These are phyloP conservation scores for Abrostola triplasia DNA, from an alignment of 2,888 invertebrate genomes.

Conservation along the genomic window DNA sequence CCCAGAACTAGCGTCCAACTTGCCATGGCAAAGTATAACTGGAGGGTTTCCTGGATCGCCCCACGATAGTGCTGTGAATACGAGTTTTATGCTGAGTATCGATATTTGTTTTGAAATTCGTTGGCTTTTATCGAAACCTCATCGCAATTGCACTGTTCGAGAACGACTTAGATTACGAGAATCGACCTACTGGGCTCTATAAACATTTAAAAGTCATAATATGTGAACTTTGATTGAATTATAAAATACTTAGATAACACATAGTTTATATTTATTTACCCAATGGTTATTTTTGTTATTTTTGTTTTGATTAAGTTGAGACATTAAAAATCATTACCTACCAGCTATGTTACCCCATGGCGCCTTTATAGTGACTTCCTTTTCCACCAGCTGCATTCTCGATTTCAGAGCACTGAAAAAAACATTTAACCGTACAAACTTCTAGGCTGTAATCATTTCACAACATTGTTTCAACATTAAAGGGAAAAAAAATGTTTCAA, in stretches of 20 bases:
- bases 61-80: constrained; percentile 87
- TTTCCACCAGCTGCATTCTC: constrained; percentile 57
- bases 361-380: constrained; percentile 67
- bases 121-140: too few relatives aligned
- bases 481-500: not conserved
- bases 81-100: not conserved
- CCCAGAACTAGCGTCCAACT: constrained; percentile 88
- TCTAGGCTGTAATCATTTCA: too few relatives aligned
- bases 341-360: constrained; percentile 75
- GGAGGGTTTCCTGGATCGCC: constrained; percentile 84
- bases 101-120: too few relatives aligned
- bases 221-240: too few relatives aligned
- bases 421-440: not conserved
- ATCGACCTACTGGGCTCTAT: too few relatives aligned
- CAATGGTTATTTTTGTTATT: too few relatives aligned
- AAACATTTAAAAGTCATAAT: too few relatives aligned
- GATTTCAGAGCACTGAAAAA: constrained; percentile 56
- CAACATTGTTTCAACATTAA: too few relatives aligned
- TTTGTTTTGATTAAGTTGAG: not conserved
- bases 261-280: too few relatives aligned
- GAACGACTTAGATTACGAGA: too few relatives aligned
- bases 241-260: too few relatives aligned
- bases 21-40: constrained; percentile 88
- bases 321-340: constrained; percentile 29
- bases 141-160: too few relatives aligned